Base-by-base conservation (phyloP, 2,888 invertebrate species). In the Folsomia candida region DNA sequence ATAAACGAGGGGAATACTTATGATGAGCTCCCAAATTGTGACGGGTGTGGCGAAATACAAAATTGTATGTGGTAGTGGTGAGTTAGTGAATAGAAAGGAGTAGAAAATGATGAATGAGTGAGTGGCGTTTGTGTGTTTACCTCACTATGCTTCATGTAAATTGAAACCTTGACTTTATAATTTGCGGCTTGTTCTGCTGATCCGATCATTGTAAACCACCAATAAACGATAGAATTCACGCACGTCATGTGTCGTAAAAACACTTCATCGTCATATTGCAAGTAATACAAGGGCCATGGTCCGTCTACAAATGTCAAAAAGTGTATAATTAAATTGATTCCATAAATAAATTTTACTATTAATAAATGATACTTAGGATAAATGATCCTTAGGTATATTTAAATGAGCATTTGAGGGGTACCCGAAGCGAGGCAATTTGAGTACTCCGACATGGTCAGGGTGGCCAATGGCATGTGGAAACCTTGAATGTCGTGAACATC, bases 171-270 rank as follows among this genome's bases (percentile, higher is more conserved):
- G 2, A 76, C 71, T 67, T 68, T 58, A 57, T 77, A 77, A 20
- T 72, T 61, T 2, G 70, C 54, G 9, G 76, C 77, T 29, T 76
- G 74, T 2, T 70, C 71, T 24, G 51, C 26, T 2, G 73, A 73
- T 0, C 76, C 77, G 9, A 77, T 68, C n/a, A 76, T 69, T 6
- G 74, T 74, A 54, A 77, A 77, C 77, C 77, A 77, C 68, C 72
- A 71, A 59, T 76, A 77, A 1, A 73, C 70, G 29, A 76, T 70
- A 11, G 74, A 74, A 9, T 73, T 72, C 59, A 76, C 72, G 11
- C 73, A 76, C 28, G 67, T 72, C 71, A 77, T 74, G 59, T 77
- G 74, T 22, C 77, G 37, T 14, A 77, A 25, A 60, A 77, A 71
- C 0, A 74, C 68, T 59, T 74, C 74, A 1, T 73, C 76, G 57